Base-by-base conservation (phyloP, 2,797 vertebrate species). In the Merluccius polli region DNA sequence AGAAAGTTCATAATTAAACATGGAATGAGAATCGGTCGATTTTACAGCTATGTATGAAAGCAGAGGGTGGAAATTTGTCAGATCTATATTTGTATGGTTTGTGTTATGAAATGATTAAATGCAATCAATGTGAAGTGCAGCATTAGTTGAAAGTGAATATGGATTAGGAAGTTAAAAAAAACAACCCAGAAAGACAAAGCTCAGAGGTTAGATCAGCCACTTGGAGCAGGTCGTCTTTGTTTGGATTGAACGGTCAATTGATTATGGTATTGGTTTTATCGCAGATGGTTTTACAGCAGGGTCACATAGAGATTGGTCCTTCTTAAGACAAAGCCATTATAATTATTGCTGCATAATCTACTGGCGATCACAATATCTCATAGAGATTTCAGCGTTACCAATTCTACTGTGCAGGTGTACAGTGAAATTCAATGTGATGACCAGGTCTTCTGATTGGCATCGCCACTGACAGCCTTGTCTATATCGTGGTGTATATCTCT, bases 401-500 rank as follows among this genome's bases (percentile, higher is more conserved):
- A 44, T 78, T 75, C 82, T 81, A 83, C 77, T 75, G 70, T 79
- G 44, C 75, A 44, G 84, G 85, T 82, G 80, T 76, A 76, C 76
- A 88, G 80, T 75, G 75, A 78, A 87, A 86, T 87, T 83, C 72
- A 78, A 89, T 84, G 84, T 82, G 86, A 86, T 89, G 82, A 89
- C 86, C 78, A 71, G 72, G 81, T 79, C 70, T 86, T 79, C 80
- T 33, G 71, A 72, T 84, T 88, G 87, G 83, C 81, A 85, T 86
- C 82, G 78, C 80, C 75, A 30, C 75, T 83, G 89, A 87, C 90
- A 90, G 81, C 79, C 83, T 75, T 81, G 81, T 79, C 83, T 81
- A 78, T 81, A 88, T 87, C 87, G 74, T 86, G 89, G 83, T 90
- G 88, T 90, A 87, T 91, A 84, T 85, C 44, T 81, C 78, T 82